Evolutionary conservation across 1,140 invertebrate genomes (phyloP).

Genomic region (Procambarus virginalis): DNA sequence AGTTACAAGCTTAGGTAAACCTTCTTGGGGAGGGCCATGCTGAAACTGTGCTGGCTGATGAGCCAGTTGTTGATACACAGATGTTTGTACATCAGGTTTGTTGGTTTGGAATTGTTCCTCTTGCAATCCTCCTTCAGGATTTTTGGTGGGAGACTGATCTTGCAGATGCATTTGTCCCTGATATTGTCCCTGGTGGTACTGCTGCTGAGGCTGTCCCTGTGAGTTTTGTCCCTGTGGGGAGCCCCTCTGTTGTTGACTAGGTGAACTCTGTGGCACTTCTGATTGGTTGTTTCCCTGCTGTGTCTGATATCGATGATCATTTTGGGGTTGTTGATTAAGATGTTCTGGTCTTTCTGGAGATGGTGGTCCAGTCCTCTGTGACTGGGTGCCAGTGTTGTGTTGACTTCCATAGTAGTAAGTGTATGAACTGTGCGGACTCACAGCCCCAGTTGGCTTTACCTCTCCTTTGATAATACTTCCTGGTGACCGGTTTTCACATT

Average conservation of each 20-base stretch:
- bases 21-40: slow-evolving; percentile 35
- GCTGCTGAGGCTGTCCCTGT: slow-evolving; percentile 37
- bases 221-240: background rate
- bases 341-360: slow-evolving; percentile 47
- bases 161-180: slow-evolving; percentile 33
- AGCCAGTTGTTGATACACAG: slow-evolving; percentile 6
- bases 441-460: background rate
- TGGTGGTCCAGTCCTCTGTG: slow-evolving; percentile 28
- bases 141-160: slow-evolving; percentile 26
- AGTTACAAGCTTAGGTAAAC: background rate
- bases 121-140: slow-evolving; percentile 30
- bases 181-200: slow-evolving; percentile 50
- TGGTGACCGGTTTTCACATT: slow-evolving; percentile 38
- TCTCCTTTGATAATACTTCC: slow-evolving; percentile 27
- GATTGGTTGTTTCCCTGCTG: slow-evolving; percentile 18
- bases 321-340: background rate
- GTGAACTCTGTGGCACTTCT: slow-evolving; percentile 24
- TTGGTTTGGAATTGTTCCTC: slow-evolving; percentile 26
- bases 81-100: slow-evolving; percentile 9
- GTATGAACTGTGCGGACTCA: slow-evolving; percentile 43
- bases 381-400: slow-evolving; percentile 4
- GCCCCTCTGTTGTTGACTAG: slow-evolving; percentile 36
- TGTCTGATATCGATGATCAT: slow-evolving; percentile 32
- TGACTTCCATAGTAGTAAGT: slow-evolving; percentile 45
- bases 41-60: slow-evolving; percentile 19